Conservation (phyloP, 2,113 vertebrate genomes). For the Rallus limicola region DNA sequence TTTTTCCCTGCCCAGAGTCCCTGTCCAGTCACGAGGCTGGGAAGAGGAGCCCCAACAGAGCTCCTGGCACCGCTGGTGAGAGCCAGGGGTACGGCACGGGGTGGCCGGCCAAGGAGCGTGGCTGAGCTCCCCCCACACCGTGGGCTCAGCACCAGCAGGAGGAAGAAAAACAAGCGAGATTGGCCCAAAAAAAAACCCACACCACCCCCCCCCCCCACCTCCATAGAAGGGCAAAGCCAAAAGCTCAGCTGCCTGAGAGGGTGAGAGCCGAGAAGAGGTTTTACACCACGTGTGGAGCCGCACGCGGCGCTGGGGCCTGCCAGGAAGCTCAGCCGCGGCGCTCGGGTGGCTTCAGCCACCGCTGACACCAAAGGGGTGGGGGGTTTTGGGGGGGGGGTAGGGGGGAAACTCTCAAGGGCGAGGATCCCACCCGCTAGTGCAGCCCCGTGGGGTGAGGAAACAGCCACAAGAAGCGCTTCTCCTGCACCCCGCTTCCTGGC, state of each 20-base stretch:
- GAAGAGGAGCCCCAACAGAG: not conserved
- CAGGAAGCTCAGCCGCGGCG: not conserved
- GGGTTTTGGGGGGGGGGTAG: not conserved
- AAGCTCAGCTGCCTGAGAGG: not conserved
- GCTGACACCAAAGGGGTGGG: no score
- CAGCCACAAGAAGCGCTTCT: not conserved
- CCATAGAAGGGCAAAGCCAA: not conserved
- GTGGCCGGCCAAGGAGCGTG: not conserved
- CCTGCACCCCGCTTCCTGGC: not conserved
- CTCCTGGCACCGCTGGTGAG: not conserved
- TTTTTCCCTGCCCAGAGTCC: not conserved
- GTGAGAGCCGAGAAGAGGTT: not conserved
- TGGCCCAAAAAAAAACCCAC: not conserved
- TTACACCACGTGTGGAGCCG: not conserved
- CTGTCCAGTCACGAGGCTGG: not conserved
- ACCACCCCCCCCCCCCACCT: not conserved
- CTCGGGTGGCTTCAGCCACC: not conserved
- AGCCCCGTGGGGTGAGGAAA: not conserved
- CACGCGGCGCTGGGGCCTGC: not conserved
- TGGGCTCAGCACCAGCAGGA: not conserved
- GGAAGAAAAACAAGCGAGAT: not conserved
- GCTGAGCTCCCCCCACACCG: no score
- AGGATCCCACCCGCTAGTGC: not conserved
- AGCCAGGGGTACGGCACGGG: fast-evolving
- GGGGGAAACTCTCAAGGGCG: not conserved